Base-by-base conservation (phyloP, 2,888 invertebrate species). In the Ypsolopha sequella region DNA sequence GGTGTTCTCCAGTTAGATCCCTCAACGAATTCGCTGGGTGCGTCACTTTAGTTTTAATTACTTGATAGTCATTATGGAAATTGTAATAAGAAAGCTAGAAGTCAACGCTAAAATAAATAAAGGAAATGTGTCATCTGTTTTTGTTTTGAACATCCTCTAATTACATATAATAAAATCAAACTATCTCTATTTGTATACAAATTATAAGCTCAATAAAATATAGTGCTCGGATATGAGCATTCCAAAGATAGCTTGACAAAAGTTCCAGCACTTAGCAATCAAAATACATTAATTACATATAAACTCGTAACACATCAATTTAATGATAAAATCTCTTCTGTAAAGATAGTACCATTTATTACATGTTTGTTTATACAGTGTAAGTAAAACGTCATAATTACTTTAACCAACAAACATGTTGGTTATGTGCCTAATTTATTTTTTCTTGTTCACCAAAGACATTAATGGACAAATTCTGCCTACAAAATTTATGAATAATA, bases 51-150 rank as follows among this genome's bases (percentile, higher is more conserved):
- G 66, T 68, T 61, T 35, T 69, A 70, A 60, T 54, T 60, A 61
- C 63, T 62, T 61, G 58, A 66, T 71, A 76, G 73, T 76, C 70
- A 76, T 70, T 75, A 70, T 41, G n/a, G 41, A 48, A 70, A 66
- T 64, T 70, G 64, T 69, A 65, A 64, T 65, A 55, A 60, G 54
- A 54, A 36, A 45, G 10, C 24, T 7, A 60, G 54, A 54, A 36
- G 44, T 6, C 24, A 4, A 69, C 65, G 64, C 63, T 66, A 56
- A 72, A 63, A 71, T 70, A 72, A 73, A 70, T 59, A 51, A 60
- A 60, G 52, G 48, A 46, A 53, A 55, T 51, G 41, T 24, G 24
- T 24, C 24, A 24, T 24, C 24, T 24, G 24, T 24, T 24, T 24
- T 24, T 24, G 24, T 24, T 24, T 24, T 24, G 24, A 24, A 24